A percentile compares a stretch with the other conserved stretches of the same genome.
Conservation (phyloP, 2,113 vertebrate genomes). For the Rynchops niger region DNA sequence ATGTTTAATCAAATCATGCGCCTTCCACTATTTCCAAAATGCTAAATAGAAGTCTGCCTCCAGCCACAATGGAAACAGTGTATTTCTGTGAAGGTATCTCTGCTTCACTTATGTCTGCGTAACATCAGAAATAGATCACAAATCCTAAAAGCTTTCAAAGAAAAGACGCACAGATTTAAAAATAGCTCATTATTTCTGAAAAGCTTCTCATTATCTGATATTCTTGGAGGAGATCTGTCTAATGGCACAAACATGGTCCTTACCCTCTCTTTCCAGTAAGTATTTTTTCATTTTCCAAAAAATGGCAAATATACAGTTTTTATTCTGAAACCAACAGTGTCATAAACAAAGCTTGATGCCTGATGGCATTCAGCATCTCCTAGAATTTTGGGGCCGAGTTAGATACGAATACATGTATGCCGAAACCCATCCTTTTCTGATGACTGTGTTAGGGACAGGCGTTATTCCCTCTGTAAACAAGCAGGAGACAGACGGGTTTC, state of each 20-base stretch:
- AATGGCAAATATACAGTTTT: not conserved
- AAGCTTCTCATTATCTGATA: not conserved
- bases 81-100: not conserved
- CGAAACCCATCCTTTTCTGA: not conserved
- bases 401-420: not conserved
- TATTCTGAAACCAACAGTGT: not conserved
- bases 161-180: not conserved
- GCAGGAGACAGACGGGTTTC: not conserved
- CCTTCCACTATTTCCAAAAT: not conserved
- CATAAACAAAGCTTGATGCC: not conserved
- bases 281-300: not conserved
- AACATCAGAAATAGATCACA: not conserved
- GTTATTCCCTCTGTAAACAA: not conserved
- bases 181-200: not conserved
- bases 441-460: not conserved
- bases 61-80: fast-evolving
- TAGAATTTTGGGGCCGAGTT: not conserved
- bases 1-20: not conserved
- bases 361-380: not conserved
- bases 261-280: not conserved
- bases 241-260: not conserved
- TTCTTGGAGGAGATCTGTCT: not conserved
- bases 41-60: not conserved
- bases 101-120: not conserved
- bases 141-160: not conserved